Percentiles rank a stretch among this genome's conserved stretches.
These are phyloP conservation scores for Argya squamiceps DNA, from an alignment of 2,797 vertebrate genomes.

Conservation along the genomic window DNA sequence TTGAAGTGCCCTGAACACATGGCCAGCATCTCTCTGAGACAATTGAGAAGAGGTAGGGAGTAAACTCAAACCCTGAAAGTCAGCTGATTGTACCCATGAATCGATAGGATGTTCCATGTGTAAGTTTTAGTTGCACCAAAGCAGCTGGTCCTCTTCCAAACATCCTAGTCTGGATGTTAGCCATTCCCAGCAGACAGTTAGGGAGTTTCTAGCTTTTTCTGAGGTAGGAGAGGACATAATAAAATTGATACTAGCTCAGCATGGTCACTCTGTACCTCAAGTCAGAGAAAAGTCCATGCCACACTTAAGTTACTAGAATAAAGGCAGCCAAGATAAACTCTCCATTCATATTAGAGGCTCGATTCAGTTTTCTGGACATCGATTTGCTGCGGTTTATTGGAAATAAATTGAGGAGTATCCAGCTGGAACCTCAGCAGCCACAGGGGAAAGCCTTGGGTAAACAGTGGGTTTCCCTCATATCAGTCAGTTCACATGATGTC, in stretches of 20 bases:
- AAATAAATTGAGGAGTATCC: neutral
- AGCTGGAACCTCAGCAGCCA: fast-evolving
- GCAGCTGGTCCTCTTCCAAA: neutral
- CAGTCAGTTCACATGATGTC: neutral
- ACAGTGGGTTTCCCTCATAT: neutral
- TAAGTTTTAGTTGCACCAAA: neutral
- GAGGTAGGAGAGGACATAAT: neutral
- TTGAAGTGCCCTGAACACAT: neutral
- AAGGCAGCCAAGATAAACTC: neutral
- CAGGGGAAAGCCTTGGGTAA: neutral
- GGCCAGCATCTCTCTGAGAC: neutral
- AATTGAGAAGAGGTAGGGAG: neutral
- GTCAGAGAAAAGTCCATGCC: neutral
- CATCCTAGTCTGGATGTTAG: neutral
- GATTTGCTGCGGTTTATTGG: neutral
- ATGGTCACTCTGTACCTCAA: neutral
- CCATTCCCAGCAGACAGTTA: neutral
- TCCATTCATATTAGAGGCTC: neutral
- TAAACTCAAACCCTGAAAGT: neutral
- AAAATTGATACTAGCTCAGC: neutral
- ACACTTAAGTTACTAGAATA: neutral
- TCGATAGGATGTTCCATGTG: fast-evolving
- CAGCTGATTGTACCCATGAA: neutral
- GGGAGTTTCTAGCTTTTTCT: neutral
- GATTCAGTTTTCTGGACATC: neutral